These are phyloP conservation scores for Protodeltote pygarga DNA, from an alignment of 2,888 invertebrate species.

Conservation along the genomic window DNA sequence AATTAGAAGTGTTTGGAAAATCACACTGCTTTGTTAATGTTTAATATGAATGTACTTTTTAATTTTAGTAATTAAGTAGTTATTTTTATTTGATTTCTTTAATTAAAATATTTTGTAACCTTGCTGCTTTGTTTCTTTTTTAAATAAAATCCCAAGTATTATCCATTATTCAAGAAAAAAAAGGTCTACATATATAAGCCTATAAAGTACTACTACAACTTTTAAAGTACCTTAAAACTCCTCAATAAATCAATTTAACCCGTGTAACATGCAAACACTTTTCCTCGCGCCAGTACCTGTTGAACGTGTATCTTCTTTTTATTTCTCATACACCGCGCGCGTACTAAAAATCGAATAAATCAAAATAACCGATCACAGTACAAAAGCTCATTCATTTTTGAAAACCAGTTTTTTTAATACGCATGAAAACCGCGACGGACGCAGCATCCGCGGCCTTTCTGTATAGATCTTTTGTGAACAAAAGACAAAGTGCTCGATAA, in stretches of 20 bases:
- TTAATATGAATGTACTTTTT: too few relatives aligned
- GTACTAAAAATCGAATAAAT: conserved; percentile 85
- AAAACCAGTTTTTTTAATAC: conserved; percentile 74
- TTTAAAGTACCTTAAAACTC: conserved; percentile 1
- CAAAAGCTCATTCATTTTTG: conserved; percentile 80
- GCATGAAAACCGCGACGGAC: conserved; percentile 62
- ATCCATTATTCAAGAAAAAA: too few relatives aligned
- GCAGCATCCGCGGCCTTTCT: conserved; percentile 83
- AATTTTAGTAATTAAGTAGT: too few relatives aligned
- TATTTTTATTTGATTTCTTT: too few relatives aligned
- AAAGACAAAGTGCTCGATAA: conserved; percentile 77
- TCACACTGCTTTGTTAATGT: too few relatives aligned
- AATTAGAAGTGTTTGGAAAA: too few relatives aligned
- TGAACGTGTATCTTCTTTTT: conserved; percentile 79
- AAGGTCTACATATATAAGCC: too few relatives aligned
- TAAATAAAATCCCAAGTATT: too few relatives aligned
- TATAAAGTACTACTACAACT: too few relatives aligned
- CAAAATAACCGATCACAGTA: conserved; percentile 83
- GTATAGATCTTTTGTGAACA: conserved; percentile 75
- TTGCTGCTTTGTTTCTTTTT: too few relatives aligned
- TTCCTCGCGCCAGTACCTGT: conserved; percentile 74
- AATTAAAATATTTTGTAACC: too few relatives aligned
- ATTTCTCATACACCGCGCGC: conserved; percentile 71
- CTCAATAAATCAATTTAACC: conserved; percentile 29
- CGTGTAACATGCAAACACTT: conserved; percentile 51